These are phyloP conservation scores for Eupithecia subumbrata DNA, from an alignment of 2,888 invertebrate genomes.

Conservation along the genomic window DNA sequence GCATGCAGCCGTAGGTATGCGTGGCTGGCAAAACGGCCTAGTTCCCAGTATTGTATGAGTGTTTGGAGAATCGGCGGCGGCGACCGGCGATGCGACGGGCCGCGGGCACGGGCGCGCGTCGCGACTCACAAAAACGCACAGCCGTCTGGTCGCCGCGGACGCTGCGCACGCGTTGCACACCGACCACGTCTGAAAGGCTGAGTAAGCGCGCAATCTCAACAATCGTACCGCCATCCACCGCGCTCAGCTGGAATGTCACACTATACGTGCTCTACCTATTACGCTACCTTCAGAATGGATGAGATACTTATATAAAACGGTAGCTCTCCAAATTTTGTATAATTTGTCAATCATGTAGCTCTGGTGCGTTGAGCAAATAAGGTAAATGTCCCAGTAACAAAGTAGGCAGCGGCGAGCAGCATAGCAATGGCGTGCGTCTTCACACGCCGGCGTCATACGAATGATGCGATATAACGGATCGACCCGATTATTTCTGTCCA, in stretches of 20 bases:
- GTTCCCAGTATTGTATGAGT: constrained; percentile 74
- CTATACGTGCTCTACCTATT: constrained; percentile 37
- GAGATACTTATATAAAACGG: constrained; percentile 39
- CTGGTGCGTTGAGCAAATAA: constrained; percentile 60
- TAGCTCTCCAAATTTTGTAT: constrained; percentile 47
- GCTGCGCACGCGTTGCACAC: constrained; percentile 56
- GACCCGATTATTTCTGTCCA: constrained; percentile 83
- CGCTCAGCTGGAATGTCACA: constrained; percentile 33
- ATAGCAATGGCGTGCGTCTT: constrained; percentile 72
- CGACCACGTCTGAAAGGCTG: constrained; percentile 49
- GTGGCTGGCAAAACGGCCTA: constrained; percentile 64
- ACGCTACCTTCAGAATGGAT: constrained; percentile 37
- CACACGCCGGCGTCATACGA: constrained; percentile 78
- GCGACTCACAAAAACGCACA: constrained; percentile 76
- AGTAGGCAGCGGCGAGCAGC: constrained; percentile 63
- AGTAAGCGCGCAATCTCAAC: constrained; percentile 49
- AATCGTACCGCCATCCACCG: constrained; percentile 45
- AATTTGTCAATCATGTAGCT: constrained; percentile 57
- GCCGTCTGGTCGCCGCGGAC: constrained; percentile 66
- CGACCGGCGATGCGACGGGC: constrained; percentile 43
- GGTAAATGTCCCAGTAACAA: constrained; percentile 70
- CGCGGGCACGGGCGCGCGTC: constrained; percentile 64
- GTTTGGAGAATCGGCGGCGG: constrained; percentile 69
- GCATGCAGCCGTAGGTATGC: constrained; percentile 36
- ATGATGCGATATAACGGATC: constrained; percentile 82